Conservation (phyloP, 2,113 vertebrate genomes). For the Marmota monax region DNA sequence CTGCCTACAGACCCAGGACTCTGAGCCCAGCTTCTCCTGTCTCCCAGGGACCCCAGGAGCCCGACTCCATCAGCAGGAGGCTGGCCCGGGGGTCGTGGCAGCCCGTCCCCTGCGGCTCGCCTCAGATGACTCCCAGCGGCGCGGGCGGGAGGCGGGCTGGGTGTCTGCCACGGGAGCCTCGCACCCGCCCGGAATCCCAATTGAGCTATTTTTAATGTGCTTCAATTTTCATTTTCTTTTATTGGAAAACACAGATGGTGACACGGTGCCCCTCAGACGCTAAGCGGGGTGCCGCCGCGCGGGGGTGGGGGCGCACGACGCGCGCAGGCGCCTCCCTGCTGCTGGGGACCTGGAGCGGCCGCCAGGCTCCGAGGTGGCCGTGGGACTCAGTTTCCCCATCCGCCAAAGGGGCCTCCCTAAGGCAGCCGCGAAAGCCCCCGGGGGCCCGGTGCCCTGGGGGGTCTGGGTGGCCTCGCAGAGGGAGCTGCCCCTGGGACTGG, state of each 20-base stretch:
- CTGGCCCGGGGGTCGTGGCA: background rate
- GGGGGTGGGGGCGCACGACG: conserved; percentile 65
- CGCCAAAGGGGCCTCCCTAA: background rate
- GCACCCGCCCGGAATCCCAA: conserved; percentile 85
- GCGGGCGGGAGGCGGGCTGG: conserved; percentile 68
- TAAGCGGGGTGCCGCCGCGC: conserved; percentile 68
- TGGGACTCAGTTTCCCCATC: conserved; percentile 52
- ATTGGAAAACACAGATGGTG: conserved; percentile 90
- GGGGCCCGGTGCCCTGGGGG: background rate
- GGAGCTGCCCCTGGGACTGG: rapidly evolving
- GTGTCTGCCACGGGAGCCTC: conserved; percentile 81
- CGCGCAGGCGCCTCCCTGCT: background rate
- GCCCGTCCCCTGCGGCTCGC: background rate
- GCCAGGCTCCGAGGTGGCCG: background rate
- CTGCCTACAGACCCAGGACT: background rate
- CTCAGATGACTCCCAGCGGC: conserved; percentile 75
- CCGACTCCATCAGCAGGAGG: background rate
- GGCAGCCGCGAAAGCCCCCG: background rate
- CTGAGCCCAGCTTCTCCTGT: background rate
- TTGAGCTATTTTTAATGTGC: conserved; percentile 86
- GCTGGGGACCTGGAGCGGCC: background rate
- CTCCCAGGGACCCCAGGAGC: background rate
- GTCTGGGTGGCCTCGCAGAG: background rate
- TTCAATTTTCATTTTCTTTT: conserved; percentile 90
- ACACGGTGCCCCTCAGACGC: conserved; percentile 75